These are phyloP conservation scores for Clarias laeviceps DNA, from an alignment of 2,797 vertebrate species.

Conservation along the genomic window DNA sequence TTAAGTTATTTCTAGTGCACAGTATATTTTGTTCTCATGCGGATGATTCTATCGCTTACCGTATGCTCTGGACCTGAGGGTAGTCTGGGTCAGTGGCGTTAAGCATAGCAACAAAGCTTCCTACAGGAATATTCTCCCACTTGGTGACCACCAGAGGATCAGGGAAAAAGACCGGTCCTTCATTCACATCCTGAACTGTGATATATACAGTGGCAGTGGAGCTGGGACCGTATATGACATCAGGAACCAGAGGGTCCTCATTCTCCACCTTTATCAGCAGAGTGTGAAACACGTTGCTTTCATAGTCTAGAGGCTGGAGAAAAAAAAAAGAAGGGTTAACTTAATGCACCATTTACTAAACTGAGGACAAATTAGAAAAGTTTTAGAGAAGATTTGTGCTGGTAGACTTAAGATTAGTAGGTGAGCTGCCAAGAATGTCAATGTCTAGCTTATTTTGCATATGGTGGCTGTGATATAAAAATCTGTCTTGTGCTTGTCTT, in stretches of 20 bases:
- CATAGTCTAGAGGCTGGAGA: slow-evolving; percentile 88
- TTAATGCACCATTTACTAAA: background rate
- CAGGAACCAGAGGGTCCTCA: slow-evolving; percentile 87
- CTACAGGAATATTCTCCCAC: slow-evolving; percentile 85
- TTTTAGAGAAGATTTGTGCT: background rate
- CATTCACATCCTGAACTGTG: slow-evolving; percentile 88
- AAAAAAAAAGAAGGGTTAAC: background rate
- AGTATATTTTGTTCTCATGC: background rate
- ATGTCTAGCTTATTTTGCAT: slow-evolving; percentile 1
- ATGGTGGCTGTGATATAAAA: background rate
- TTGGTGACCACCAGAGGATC: slow-evolving; percentile 87
- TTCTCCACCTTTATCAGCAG: slow-evolving; percentile 95
- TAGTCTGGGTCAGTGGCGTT: slow-evolving; percentile 94
- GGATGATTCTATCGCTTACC: slow-evolving; percentile 72
- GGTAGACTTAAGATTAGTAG: background rate
- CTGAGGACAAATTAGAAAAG: background rate
- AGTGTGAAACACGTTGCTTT: slow-evolving; percentile 84
- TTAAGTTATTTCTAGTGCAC: background rate
- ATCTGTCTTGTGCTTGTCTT: background rate
- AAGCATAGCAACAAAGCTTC: slow-evolving; percentile 85
- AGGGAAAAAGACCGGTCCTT: slow-evolving; percentile 91
- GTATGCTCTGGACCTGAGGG: slow-evolving; percentile 87
- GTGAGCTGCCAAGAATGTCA: background rate
- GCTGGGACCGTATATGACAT: slow-evolving; percentile 86
- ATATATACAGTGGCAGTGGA: slow-evolving; percentile 92